Evolutionary conservation across 1,140 invertebrate genomes (phyloP).

Genomic region (Drosophila funebris): DNA sequence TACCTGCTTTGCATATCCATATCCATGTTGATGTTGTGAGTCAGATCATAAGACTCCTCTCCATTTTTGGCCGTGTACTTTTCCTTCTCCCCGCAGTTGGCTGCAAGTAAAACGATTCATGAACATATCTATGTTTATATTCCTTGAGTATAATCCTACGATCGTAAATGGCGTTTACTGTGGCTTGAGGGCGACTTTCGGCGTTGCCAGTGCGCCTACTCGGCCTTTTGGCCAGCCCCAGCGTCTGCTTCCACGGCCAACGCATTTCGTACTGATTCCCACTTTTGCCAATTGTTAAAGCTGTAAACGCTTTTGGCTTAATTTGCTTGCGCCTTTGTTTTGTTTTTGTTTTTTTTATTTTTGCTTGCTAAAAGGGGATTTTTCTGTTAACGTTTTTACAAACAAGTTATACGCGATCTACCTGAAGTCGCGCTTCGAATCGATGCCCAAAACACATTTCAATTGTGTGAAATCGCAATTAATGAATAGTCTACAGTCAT

Average conservation of each 20-base stretch:
- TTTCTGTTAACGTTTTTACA: conserved; percentile 47
- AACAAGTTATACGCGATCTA: conserved; percentile 30
- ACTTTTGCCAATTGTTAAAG: conserved; percentile 49
- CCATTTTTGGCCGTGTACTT: conserved; percentile 67
- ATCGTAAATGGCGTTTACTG: conserved; percentile 61
- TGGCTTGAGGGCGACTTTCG: neutral
- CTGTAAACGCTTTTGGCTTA: conserved; percentile 46
- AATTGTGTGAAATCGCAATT: conserved; percentile 67
- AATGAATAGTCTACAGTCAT: conserved; percentile 25
- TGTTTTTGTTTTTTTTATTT: conserved; percentile 11
- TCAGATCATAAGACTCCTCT: conserved; percentile 46
- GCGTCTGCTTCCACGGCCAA: conserved; percentile 73
- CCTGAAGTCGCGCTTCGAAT: conserved; percentile 8
- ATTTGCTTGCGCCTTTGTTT: conserved; percentile 39
- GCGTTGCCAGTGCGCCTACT: neutral
- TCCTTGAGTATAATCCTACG: conserved; percentile 56
- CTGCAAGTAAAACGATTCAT: conserved; percentile 31
- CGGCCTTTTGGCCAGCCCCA: conserved; percentile 39
- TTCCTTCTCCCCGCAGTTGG: conserved; percentile 68
- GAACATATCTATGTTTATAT: neutral
- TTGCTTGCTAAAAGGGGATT: conserved; percentile 21
- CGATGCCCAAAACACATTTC: conserved; percentile 36
- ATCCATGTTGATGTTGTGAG: conserved; percentile 55
- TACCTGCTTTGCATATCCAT: conserved; percentile 69
- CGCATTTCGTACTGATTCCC: conserved; percentile 70